Evolutionary conservation across 2,797 vertebrate species (phyloP).

Genomic region (Heteromormyrus szaboi): DNA sequence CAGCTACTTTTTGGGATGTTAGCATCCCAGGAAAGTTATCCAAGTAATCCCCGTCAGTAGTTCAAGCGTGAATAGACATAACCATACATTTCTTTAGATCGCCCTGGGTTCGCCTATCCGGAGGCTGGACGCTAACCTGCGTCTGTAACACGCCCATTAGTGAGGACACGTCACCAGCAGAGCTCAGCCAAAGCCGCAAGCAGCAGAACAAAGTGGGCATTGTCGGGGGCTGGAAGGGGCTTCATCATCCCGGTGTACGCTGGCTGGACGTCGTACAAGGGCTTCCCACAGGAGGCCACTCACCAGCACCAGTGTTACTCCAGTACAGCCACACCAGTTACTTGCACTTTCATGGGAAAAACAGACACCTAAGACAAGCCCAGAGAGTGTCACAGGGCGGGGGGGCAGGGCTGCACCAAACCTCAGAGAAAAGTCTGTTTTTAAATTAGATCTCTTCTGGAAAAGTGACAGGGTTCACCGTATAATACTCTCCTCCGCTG

Average conservation of each 20-base stretch:
- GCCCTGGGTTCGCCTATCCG: not conserved
- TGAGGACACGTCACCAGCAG: not conserved
- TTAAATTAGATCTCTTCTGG: not conserved
- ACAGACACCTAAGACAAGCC: not conserved
- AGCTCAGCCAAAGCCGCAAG: not conserved
- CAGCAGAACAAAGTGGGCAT: not conserved
- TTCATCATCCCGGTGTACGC: not conserved
- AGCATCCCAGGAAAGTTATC: not conserved
- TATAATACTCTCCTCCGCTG: not conserved
- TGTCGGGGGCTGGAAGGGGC: not conserved
- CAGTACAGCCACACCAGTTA: no score
- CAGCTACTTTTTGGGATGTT: not conserved
- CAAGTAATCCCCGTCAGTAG: not conserved
- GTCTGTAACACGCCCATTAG: not conserved
- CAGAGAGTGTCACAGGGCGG: not conserved
- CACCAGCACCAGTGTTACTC: no score
- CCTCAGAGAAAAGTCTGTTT: not conserved
- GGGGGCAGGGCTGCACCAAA: not conserved
- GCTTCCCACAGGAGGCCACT: no score
- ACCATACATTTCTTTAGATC: not conserved
- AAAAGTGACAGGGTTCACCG: not conserved
- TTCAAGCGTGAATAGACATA: not conserved
- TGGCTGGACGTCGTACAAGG: no score
- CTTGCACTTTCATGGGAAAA: no score
- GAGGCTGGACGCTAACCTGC: not conserved